Conservation (phyloP, 2,113 vertebrate genomes). For the Riparia riparia region DNA sequence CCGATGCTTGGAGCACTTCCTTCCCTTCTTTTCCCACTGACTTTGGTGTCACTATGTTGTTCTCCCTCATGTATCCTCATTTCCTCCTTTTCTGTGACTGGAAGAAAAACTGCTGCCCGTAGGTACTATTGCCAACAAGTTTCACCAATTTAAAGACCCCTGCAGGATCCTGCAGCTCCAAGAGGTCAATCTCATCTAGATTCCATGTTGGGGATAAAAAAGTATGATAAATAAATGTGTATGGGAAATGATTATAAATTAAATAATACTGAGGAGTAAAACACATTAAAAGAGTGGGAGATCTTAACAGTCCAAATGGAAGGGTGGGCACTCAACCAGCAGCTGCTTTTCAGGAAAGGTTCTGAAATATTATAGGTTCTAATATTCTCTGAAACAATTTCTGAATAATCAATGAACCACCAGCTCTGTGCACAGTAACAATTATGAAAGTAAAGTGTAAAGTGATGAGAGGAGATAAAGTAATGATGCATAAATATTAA, state of each 20-base stretch:
- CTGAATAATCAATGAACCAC: not conserved
- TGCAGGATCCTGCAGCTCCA: not conserved
- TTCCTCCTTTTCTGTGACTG: not conserved
- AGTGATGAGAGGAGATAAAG: not conserved
- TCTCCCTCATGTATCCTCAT: not conserved
- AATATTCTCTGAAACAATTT: not conserved
- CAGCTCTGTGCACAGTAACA: not conserved
- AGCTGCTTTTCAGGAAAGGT: not conserved
- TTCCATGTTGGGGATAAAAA: not conserved
- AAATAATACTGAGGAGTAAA: not conserved
- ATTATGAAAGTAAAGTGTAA: not conserved
- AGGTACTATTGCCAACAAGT: not conserved
- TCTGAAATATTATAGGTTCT: not conserved
- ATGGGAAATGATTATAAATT: not conserved
- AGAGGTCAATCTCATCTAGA: not conserved
- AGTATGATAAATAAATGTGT: not conserved
- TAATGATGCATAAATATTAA: not conserved
- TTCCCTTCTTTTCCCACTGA: not conserved
- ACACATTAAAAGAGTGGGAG: not conserved
- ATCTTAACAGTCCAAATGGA: not conserved
- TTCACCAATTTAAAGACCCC: not conserved
- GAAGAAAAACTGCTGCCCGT: not conserved
- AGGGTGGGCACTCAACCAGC: not conserved
- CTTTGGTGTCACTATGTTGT: not conserved
- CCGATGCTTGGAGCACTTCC: fast-evolving